Evolutionary conservation across 2,113 vertebrate genomes (phyloP).

Genomic region (Saguinus midas): DNA sequence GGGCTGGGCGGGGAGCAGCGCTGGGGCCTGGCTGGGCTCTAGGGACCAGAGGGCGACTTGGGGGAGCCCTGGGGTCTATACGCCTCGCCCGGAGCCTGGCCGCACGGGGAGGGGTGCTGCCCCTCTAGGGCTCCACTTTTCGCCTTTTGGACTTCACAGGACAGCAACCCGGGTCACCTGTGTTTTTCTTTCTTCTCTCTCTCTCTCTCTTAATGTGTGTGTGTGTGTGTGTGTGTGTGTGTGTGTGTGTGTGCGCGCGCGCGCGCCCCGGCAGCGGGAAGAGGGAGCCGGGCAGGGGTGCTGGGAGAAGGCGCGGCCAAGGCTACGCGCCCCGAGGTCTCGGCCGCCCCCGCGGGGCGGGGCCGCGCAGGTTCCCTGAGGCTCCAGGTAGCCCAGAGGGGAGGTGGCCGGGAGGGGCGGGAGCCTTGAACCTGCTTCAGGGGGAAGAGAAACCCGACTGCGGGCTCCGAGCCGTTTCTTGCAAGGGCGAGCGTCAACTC

Average conservation of each 20-base stretch:
- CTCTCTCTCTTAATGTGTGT: too few relatives aligned
- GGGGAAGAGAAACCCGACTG: constrained; percentile 73
- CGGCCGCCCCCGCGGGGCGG: constrained; percentile 38
- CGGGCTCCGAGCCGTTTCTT: constrained; percentile 68
- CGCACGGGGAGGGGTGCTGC: not conserved
- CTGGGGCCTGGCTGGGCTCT: not conserved
- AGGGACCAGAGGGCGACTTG: not conserved
- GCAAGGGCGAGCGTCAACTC: constrained; percentile 46
- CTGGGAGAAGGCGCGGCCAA: not conserved
- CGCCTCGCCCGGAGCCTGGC: not conserved
- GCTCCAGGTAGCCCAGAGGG: constrained; percentile 63
- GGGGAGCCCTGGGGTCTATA: not conserved
- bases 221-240: too few relatives aligned
- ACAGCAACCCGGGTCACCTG: not conserved
- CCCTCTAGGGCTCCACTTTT: constrained; percentile 29
- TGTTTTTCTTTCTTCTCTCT: not conserved
- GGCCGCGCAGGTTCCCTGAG: constrained; percentile 40
- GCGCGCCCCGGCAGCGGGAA: not conserved
- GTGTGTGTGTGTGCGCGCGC: too few relatives aligned
- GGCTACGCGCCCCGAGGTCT: not conserved
- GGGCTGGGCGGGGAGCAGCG: not conserved
- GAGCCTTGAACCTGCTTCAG: constrained; percentile 59
- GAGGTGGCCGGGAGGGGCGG: constrained; percentile 28
- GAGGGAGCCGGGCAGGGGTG: not conserved
- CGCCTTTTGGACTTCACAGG: not conserved